Evolutionary conservation across 2,797 vertebrate species (phyloP).

Genomic region (Tadarida brasiliensis): DNA sequence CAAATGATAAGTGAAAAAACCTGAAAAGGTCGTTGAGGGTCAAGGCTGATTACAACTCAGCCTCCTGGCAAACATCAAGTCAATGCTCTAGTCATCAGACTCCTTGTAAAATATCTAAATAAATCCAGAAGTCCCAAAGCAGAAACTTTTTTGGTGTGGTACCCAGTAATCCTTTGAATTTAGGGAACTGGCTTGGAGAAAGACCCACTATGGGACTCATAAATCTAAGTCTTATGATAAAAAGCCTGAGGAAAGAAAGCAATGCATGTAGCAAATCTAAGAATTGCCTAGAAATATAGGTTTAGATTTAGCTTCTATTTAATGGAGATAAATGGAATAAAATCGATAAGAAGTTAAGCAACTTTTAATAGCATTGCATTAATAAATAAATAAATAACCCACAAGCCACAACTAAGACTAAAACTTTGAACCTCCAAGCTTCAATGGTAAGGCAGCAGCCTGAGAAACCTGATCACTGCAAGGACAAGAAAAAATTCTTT

Average conservation of each 20-base stretch:
- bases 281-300: background rate
- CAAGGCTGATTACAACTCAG: background rate
- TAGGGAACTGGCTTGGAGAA: background rate
- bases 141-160: background rate
- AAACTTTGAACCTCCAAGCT: background rate
- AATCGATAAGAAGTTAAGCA: background rate
- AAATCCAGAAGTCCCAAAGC: background rate
- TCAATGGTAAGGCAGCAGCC: background rate
- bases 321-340: background rate
- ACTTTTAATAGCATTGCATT: background rate
- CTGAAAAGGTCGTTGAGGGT: background rate
- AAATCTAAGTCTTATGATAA: constrained; percentile 7
- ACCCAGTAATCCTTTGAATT: background rate
- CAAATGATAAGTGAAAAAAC: background rate
- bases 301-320: background rate
- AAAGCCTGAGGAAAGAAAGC: background rate
- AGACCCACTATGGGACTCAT: background rate
- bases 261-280: background rate
- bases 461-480: background rate
- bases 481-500: background rate
- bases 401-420: background rate
- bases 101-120: background rate
- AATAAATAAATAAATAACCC: background rate
- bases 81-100: background rate
- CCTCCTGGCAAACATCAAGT: background rate